Evolutionary conservation across 2,797 vertebrate genomes (phyloP).

Genomic region (Tenualosa ilisha): DNA sequence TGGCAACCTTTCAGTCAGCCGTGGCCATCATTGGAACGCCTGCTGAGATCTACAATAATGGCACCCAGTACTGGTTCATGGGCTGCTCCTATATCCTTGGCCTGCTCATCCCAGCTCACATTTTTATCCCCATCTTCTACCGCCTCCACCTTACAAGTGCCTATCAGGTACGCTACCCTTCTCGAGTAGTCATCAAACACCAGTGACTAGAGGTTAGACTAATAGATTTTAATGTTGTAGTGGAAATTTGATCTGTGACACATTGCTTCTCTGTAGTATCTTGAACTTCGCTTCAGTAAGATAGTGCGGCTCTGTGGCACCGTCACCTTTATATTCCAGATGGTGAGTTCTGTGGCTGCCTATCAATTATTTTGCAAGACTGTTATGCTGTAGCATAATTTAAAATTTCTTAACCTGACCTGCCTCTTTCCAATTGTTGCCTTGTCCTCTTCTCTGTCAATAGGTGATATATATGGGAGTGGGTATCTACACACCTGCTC

Average conservation of each 20-base stretch:
- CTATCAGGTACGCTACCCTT: conserved; percentile 78
- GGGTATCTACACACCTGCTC: conserved; percentile 86
- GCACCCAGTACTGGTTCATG: conserved; percentile 96
- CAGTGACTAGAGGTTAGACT: not conserved
- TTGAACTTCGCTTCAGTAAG: conserved; percentile 92
- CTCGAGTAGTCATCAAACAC: not conserved
- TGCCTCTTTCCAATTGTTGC: not conserved
- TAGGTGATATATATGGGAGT: conserved; percentile 94
- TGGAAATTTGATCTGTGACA: not conserved
- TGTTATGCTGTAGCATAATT: no score
- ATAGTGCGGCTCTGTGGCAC: conserved; percentile 87
- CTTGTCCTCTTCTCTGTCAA: not conserved
- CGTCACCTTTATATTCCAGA: conserved; percentile 93
- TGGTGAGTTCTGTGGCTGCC: conserved; percentile 73
- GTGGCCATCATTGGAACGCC: conserved; percentile 92
- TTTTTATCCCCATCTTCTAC: conserved; percentile 94
- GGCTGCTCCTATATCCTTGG: conserved; percentile 90
- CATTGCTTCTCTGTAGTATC: conserved; percentile 73
- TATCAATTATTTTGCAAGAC: not conserved
- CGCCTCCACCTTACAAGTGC: conserved; percentile 85
- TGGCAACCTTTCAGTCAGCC: conserved; percentile 94
- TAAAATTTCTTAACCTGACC: not conserved
- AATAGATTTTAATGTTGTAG: not conserved
- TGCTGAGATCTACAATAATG: conserved; percentile 83
- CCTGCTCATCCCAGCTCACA: conserved; percentile 86